phyloP scores from a whole-genome alignment of 2,888 invertebrate species.

The Zaprionus obscuricornis region DNA sequence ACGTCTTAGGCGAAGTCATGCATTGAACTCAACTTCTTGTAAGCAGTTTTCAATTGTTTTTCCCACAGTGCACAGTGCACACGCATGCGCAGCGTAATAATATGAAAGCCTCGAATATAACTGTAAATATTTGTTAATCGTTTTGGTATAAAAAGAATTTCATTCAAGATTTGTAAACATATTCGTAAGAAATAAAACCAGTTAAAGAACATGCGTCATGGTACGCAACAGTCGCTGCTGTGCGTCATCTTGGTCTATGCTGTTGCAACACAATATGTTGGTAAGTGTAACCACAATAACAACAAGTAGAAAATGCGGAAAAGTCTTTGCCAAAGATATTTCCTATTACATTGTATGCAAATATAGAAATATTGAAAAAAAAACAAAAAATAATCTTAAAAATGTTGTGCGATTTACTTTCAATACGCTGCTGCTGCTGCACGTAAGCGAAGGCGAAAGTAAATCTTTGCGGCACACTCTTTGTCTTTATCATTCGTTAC shows the following conservation, averaged over 20 bases:
- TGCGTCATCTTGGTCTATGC: conserved; percentile 52
- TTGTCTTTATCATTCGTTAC: conserved; percentile 12
- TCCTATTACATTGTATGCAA: conserved; percentile 47
- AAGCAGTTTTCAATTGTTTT: conserved; percentile 61
- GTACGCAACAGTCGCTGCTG: conserved; percentile 15
- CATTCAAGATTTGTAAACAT: background rate
- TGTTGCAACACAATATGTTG: conserved; percentile 59
- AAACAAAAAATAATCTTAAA: too few relatives aligned
- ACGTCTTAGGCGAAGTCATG: conserved; percentile 23
- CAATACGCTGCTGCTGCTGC: background rate
- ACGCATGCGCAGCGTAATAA: conserved; percentile 56
- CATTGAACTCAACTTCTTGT: conserved; percentile 22
- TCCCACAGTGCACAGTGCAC: conserved; percentile 26
- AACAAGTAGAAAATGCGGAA: conserved; percentile 25
- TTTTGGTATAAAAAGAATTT: conserved; percentile 6
- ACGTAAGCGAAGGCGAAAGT: conserved; percentile 50
- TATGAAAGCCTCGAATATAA: conserved; percentile 61
- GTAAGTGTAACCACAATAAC: conserved; percentile 50
- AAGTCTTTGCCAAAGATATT: conserved; percentile 17
- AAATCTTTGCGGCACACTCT: conserved; percentile 28
- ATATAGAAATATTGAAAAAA: conserved; percentile 15
- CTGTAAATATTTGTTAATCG: conserved; percentile 39
- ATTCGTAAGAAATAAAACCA: background rate
- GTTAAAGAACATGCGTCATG: conserved; percentile 32
- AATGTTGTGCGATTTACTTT: conserved; percentile 29